Conservation (phyloP, 2,113 vertebrate species). For the Silurus meridionalis region DNA sequence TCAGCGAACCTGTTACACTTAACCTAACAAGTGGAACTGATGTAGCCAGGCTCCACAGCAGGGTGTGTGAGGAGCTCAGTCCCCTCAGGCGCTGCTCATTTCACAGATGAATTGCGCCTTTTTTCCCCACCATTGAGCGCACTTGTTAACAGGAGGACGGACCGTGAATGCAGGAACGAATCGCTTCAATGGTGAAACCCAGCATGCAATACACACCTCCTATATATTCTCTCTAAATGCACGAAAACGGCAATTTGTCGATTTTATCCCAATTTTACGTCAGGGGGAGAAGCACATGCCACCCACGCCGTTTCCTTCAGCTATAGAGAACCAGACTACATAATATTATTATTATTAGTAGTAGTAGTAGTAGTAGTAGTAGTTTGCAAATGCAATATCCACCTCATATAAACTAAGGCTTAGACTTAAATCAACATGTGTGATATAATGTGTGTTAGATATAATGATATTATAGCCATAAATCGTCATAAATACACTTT, state of each 20-base stretch:
- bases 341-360: neutral
- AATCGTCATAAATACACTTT: neutral
- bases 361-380: neutral
- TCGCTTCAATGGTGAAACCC: conserved; percentile 69
- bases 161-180: conserved; percentile 80
- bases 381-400: neutral
- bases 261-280: conserved; percentile 77
- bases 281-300: conserved; percentile 37
- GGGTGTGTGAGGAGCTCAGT: neutral
- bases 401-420: neutral
- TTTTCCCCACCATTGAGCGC: conserved; percentile 67
- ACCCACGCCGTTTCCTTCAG: conserved; percentile 66
- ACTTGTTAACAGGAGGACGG: conserved; percentile 66
- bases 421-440: neutral
- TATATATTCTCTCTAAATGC: conserved; percentile 51
- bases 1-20: neutral
- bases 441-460: neutral
- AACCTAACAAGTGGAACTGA: neutral
- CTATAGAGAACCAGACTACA: neutral
- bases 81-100: conserved; percentile 63
- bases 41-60: neutral
- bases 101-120: conserved; percentile 72
- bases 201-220: conserved; percentile 69
- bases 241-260: conserved; percentile 72
- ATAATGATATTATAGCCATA: neutral